These are phyloP conservation scores for Drosophila parthenogenetica DNA, from an alignment of 2,888 invertebrate species.

Conservation along the genomic window DNA sequence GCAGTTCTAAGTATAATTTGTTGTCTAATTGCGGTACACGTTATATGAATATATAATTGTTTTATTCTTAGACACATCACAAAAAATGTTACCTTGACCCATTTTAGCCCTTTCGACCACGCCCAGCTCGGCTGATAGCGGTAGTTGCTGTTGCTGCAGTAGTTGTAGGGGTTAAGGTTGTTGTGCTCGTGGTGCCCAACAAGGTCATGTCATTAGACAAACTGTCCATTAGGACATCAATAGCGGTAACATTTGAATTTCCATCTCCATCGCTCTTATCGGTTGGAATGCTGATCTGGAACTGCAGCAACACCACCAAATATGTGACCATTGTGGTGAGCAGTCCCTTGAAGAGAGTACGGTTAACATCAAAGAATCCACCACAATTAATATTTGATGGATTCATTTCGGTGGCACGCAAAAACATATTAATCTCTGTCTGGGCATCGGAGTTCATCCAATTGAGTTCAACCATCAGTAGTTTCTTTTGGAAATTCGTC, in stretches of 20 bases:
- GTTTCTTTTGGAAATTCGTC: slow-evolving; percentile 90
- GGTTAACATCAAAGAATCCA: slow-evolving; percentile 90
- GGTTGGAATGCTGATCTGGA: slow-evolving; percentile 90
- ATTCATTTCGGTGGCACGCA: slow-evolving; percentile 91
- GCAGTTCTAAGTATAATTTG: slow-evolving; percentile 24
- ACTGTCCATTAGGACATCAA: slow-evolving; percentile 66
- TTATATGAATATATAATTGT: slow-evolving; percentile 8
- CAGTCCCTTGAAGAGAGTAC: slow-evolving; percentile 90
- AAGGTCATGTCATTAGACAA: slow-evolving; percentile 66
- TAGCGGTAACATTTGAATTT: slow-evolving; percentile 61
- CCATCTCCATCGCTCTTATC: slow-evolving; percentile 82
- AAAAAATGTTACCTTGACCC: slow-evolving; percentile 37
- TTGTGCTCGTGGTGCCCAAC: slow-evolving; percentile 45
- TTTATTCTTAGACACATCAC: slow-evolving; percentile 10
- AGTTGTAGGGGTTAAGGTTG: slow-evolving; percentile 34
- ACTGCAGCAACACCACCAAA: slow-evolving; percentile 90
- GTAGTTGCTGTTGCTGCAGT: slow-evolving; percentile 38
- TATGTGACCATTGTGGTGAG: slow-evolving; percentile 92
- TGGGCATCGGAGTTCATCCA: slow-evolving; percentile 92
- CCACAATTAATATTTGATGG: slow-evolving; percentile 90
- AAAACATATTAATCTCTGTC: slow-evolving; percentile 91
- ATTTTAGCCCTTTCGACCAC: slow-evolving; percentile 63
- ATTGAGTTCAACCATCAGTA: slow-evolving; percentile 89
- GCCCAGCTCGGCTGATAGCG: slow-evolving; percentile 43
- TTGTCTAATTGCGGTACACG: slow-evolving; percentile 21